A percentile compares a stretch with the other conserved stretches of the same genome.
Evolutionary conservation across 2,888 invertebrate genomes (phyloP).

Genomic region (Drosophila koepferae): DNA sequence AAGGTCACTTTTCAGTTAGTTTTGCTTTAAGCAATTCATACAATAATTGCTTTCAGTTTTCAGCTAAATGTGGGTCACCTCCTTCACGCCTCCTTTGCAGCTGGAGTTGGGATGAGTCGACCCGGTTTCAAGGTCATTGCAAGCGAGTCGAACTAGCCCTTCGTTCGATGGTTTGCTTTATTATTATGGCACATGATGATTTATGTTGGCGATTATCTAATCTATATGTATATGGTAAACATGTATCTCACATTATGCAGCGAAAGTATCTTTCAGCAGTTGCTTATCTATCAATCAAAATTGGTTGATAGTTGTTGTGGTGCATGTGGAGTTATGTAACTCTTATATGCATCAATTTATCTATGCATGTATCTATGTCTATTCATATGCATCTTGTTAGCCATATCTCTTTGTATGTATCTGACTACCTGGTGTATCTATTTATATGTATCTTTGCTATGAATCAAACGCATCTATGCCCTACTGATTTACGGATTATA

Average conservation of each 20-base stretch:
- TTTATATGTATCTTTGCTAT: background rate
- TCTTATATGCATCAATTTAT: background rate
- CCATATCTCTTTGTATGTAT: background rate
- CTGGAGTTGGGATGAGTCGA: slow-evolving; percentile 10
- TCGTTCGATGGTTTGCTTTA: background rate
- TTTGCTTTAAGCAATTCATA: slow-evolving; percentile 26
- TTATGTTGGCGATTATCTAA: background rate
- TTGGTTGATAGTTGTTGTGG: background rate
- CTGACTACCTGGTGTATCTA: background rate
- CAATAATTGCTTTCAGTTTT: slow-evolving; percentile 33
- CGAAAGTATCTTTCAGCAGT: background rate
- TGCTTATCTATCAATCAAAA: background rate
- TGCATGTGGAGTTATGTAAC: background rate
- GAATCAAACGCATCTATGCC: background rate
- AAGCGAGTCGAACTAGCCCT: slow-evolving; percentile 5
- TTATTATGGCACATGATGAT: background rate
- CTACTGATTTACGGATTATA: background rate
- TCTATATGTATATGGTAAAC: background rate
- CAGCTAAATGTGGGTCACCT: slow-evolving; percentile 7
- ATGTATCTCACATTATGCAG: background rate
- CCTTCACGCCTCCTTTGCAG: slow-evolving; percentile 5
- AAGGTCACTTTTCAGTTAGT: slow-evolving; percentile 39
- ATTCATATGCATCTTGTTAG: background rate
- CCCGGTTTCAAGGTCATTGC: slow-evolving; percentile 54
- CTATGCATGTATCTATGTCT: background rate